Evolutionary conservation across 2,113 vertebrate species (phyloP).

Genomic region (Corythaixoides concolor): DNA sequence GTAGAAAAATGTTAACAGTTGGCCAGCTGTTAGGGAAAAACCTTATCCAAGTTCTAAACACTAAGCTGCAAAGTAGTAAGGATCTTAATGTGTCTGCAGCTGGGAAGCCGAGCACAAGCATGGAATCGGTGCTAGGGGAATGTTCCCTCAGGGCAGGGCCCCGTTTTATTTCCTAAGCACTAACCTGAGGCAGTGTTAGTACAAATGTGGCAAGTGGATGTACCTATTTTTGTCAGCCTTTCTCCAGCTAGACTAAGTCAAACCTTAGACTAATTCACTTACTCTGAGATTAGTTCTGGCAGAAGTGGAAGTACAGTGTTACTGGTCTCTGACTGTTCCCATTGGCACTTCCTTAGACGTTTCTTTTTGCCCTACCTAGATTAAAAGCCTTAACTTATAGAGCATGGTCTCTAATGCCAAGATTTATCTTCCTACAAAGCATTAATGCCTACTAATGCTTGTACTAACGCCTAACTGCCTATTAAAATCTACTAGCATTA

Average conservation of each 20-base stretch:
- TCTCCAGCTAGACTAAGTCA: background rate
- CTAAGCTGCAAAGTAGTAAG: background rate
- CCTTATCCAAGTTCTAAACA: background rate
- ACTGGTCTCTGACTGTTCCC: background rate
- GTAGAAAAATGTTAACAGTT: background rate
- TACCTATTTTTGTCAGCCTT: background rate
- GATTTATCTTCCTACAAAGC: background rate
- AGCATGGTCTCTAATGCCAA: background rate
- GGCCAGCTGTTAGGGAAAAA: background rate
- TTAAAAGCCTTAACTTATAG: background rate
- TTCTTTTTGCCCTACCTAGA: background rate
- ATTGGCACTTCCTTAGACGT: background rate
- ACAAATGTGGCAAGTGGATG: background rate
- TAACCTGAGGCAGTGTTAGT: background rate
- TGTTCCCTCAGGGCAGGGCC: background rate
- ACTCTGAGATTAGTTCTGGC: background rate
- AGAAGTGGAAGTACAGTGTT: background rate
- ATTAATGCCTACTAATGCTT: background rate
- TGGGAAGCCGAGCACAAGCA: background rate
- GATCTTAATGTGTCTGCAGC: background rate
- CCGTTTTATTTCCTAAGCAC: accelerated
- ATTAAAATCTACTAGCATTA: background rate
- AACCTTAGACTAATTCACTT: background rate
- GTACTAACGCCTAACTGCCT: background rate
- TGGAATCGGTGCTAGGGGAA: background rate